A percentile compares a stretch with the other conserved stretches of the same genome.
Conservation (phyloP, 2,797 vertebrate species). For the Loris lydekkerianus region DNA sequence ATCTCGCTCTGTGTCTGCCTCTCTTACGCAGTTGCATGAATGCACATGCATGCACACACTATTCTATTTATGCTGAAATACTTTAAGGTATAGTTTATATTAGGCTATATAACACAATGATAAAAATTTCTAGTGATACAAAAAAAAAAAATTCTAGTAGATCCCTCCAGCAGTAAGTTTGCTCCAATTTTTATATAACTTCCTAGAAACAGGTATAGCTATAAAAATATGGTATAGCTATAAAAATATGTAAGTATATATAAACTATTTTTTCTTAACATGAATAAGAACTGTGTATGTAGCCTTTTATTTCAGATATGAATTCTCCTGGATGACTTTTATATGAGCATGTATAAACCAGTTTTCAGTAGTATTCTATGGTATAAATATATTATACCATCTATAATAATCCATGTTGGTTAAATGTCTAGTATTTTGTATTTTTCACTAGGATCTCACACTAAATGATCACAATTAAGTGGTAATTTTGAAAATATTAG, state of each 20-base stretch:
- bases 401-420: background rate
- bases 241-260: background rate
- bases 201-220: background rate
- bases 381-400: background rate
- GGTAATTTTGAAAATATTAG: conserved; percentile 4
- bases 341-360: background rate
- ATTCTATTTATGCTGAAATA: background rate
- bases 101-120: background rate
- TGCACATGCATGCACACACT: background rate
- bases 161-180: background rate
- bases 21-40: background rate
- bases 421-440: background rate
- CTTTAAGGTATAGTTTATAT: conserved; percentile 17
- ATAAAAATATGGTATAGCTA: background rate
- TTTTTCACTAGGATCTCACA: background rate
- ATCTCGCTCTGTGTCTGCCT: background rate
- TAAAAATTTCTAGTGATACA: background rate
- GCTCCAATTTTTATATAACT: background rate
- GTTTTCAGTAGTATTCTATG: background rate
- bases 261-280: conserved; percentile 1
- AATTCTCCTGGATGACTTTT: background rate
- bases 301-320: background rate
- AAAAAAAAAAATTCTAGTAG: background rate
- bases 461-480: background rate
- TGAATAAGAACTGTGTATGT: background rate